Evolutionary conservation across 2,888 invertebrate species (phyloP), one percentile per base, ranked within the genome.

Genomic region (Atherix ibis): DNA sequence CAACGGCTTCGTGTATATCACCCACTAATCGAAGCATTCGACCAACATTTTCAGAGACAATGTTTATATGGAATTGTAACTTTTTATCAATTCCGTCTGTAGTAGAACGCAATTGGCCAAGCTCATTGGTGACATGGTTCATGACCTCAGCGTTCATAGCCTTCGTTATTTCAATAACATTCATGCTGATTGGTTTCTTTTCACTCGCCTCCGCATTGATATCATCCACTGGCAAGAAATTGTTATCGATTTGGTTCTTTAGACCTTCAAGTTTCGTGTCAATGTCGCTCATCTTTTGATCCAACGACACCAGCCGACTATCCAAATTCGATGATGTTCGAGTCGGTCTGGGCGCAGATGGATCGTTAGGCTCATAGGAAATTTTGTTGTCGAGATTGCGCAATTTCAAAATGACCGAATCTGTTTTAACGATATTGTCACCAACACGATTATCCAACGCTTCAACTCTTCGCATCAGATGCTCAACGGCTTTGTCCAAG

Each of bases 121-220:
- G 67, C 59, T 83, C 82, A 54, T 78, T 75, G n/a, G 79, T 76
- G 18, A 83, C 74, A 58, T 81, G 81, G 48, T 74, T 76, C 54
- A 84, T 72, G 19, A 81, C 76, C 61, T 84, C 84, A 16, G 76
- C 68, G 54, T 78, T 84, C 51, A 84, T 68, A n/a, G 82, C 74
- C 60, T 83, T 84, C 3, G 82, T 78, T 38, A 82, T 81, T 59
- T 84, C 83, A 34, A 81, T 70, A 10, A 81, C 76, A 52, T 82
- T 83, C 66, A 83, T 73, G 52, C 81, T 82, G 31, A 84, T 72
- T 2, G 84, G 81, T 50, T 83, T 83, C 61, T 82, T 84, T 58
- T 85, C 85, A 49, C 84, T 84, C 1, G 84, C 84, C 56, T 84
- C 84, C 2, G 79, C 84, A 49, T 83, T 84, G 40, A 84, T 79